Percentiles rank a stretch among this genome's conserved stretches.
phyloP scores from a whole-genome alignment of 2,888 invertebrate species.

The Gastrophysa polygoni region DNA sequence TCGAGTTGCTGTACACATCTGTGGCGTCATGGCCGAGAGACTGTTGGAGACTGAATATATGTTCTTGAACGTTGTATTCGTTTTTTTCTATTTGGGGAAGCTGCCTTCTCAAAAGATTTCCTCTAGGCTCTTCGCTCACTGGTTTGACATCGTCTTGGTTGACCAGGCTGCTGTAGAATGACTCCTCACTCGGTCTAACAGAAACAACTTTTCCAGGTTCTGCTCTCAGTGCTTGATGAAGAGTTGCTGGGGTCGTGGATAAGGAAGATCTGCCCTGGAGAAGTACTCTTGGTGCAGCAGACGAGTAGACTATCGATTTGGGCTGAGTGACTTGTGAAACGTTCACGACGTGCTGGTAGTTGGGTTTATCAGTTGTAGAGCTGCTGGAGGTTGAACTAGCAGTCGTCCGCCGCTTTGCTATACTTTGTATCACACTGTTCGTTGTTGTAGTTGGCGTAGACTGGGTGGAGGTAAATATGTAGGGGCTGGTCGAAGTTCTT shows the following conservation, averaged over 20 bases:
- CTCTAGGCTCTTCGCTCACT: conserved; percentile 62
- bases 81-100: conserved; percentile 63
- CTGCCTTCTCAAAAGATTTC: conserved; percentile 69
- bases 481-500: conserved; percentile 61
- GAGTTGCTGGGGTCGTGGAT: conserved; percentile 37
- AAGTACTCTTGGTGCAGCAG: conserved; percentile 54
- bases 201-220: conserved; percentile 44
- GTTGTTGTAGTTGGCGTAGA: conserved; percentile 65
- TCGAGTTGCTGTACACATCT: conserved; percentile 71
- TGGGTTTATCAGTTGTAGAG: conserved; percentile 50
- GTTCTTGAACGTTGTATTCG: conserved; percentile 60
- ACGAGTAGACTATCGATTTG: conserved; percentile 51
- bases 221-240: conserved; percentile 50
- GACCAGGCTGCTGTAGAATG: conserved; percentile 48
- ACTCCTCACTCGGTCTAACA: conserved; percentile 48
- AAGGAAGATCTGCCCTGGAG: conserved; percentile 42
- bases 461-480: conserved; percentile 52
- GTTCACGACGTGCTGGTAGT: conserved; percentile 46
- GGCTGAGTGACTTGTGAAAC: conserved; percentile 51
- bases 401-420: conserved; percentile 63
- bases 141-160: conserved; percentile 59
- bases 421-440: conserved; percentile 65
- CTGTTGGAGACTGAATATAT: conserved; percentile 65
- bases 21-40: conserved; percentile 69
- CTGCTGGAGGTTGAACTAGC: conserved; percentile 37